Evolutionary conservation across 2,797 vertebrate species (phyloP), one percentile per base, ranked within the genome.

Genomic region (Lutjanus campechanus): DNA sequence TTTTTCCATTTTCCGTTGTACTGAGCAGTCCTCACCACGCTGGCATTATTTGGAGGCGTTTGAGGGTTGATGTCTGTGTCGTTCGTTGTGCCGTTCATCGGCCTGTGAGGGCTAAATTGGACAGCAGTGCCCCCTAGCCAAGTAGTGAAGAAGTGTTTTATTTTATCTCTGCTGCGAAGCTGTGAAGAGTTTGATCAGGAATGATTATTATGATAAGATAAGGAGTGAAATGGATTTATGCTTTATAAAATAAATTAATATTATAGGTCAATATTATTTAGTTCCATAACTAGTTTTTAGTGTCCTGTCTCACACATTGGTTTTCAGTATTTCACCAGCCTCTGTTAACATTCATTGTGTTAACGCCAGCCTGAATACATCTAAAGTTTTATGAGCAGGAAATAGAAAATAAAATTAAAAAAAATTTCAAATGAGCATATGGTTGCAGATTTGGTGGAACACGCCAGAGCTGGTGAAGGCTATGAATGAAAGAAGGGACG

Each of bases 61-160:
- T 36, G 36, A 60, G 17, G 12, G 25, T 8, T 20, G 13, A n/a
- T 40, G 25, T 11, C 4, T 29, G 15, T 29, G 22, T 1, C 16
- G 29, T 47, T 16, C 20, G 7, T 5, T 29, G 15, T 29, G 22
- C 2, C 16, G 29, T 47, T 16, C 40, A 11, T 5, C 22, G 13
- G 17, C 44, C 11, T 36, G 7, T 51, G 11, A 25, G 22, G 50
- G 7, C 1, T 0, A 11, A 9, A 7, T 10, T 8, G 3, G 1
- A 29, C 11, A 70, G 29, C 59, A 49, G 59, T 43, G 66, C 41
- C 66, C 40, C 16, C 65, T 54, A 53, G 49, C 43, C 10, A 49
- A 17, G 13, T 29, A n/a, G 1, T 40, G 25, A 43, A 17, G 47
- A 44, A 47, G 2, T 59, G 54, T n/a, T 50, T 40, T 2, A 43